A percentile compares a stretch with the other conserved stretches of the same genome.
These are phyloP conservation scores for Acrossocheilus wenchowensis DNA, from an alignment of 2,797 vertebrate genomes.

Conservation along the genomic window DNA sequence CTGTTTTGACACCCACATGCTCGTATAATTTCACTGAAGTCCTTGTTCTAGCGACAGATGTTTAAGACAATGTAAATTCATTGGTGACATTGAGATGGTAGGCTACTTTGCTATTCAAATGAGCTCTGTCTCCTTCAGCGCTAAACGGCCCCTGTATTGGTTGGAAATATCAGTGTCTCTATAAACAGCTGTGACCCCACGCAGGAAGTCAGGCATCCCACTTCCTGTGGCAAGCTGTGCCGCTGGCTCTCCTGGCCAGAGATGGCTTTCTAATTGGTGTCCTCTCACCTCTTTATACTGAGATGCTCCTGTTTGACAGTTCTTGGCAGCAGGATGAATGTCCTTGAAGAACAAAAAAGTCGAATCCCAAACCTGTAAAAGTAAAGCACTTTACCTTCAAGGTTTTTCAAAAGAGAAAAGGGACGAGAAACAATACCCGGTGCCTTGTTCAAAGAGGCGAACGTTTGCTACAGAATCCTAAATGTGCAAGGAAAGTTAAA, in stretches of 20 bases:
- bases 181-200: conserved; percentile 91
- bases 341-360: conserved; percentile 91
- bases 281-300: conserved; percentile 91
- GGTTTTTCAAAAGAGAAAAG: conserved; percentile 75
- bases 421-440: conserved; percentile 77
- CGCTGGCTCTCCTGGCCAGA: conserved; percentile 87
- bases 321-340: conserved; percentile 93
- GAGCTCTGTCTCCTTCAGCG: conserved; percentile 76
- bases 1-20: conserved; percentile 76
- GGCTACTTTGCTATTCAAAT: conserved; percentile 85
- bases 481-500: conserved; percentile 78
- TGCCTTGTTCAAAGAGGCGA: conserved; percentile 60
- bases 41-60: conserved; percentile 76
- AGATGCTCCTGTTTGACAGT: conserved; percentile 91
- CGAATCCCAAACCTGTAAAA: conserved; percentile 83
- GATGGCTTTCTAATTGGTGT: conserved; percentile 97
- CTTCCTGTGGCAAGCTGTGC: conserved; percentile 92
- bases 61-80: conserved; percentile 85
- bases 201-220: conserved; percentile 86
- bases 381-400: conserved; percentile 82
- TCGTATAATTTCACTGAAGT: conserved; percentile 76
- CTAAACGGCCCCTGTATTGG: conserved; percentile 78
- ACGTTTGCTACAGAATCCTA: conserved; percentile 70
- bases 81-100: conserved; percentile 84
- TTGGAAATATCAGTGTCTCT: conserved; percentile 77